Percentiles rank a stretch among this genome's conserved stretches.
Evolutionary conservation across 2,797 vertebrate genomes (phyloP).

Genomic region (Microchirus variegatus): DNA sequence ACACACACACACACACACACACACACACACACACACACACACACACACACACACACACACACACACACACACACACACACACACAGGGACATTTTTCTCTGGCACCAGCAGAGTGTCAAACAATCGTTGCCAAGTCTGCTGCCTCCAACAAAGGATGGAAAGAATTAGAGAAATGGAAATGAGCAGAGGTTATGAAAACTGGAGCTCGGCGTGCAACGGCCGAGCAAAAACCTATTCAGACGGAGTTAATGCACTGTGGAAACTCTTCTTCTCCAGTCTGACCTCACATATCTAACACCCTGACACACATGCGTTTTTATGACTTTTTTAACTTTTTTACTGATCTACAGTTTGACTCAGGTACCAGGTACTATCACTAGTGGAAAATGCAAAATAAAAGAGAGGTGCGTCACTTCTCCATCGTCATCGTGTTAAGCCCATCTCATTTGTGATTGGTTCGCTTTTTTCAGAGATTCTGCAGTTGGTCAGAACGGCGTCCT

Average conservation of each 20-base stretch:
- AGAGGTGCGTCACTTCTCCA: neutral
- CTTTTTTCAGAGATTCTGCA: too few relatives aligned
- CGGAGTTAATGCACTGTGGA: slow-evolving; percentile 48
- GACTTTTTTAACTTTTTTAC: too few relatives aligned
- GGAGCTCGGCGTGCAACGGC: slow-evolving; percentile 35
- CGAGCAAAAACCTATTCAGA: slow-evolving; percentile 59
- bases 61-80: slow-evolving; percentile 18
- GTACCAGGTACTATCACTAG: too few relatives aligned
- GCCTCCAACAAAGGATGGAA: slow-evolving; percentile 61
- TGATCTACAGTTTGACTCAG: too few relatives aligned
- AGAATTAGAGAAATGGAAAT: slow-evolving; percentile 67
- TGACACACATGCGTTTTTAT: too few relatives aligned
- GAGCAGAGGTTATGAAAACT: slow-evolving; percentile 65
- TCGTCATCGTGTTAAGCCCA: too few relatives aligned
- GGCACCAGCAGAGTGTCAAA: slow-evolving; percentile 53
- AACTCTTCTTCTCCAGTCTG: slow-evolving; percentile 30
- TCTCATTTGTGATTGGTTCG: too few relatives aligned
- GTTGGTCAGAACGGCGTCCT: too few relatives aligned
- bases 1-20: slow-evolving; percentile 19
- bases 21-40: slow-evolving; percentile 17
- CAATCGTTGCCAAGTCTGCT: slow-evolving; percentile 64
- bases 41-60: slow-evolving; percentile 18
- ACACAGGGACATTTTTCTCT: slow-evolving; percentile 21
- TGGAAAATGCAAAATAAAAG: slow-evolving; percentile 53
- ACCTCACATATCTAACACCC: slow-evolving; percentile 27